phyloP scores from a whole-genome alignment of 2,888 invertebrate genomes.

The Pediacus dermestoides region DNA sequence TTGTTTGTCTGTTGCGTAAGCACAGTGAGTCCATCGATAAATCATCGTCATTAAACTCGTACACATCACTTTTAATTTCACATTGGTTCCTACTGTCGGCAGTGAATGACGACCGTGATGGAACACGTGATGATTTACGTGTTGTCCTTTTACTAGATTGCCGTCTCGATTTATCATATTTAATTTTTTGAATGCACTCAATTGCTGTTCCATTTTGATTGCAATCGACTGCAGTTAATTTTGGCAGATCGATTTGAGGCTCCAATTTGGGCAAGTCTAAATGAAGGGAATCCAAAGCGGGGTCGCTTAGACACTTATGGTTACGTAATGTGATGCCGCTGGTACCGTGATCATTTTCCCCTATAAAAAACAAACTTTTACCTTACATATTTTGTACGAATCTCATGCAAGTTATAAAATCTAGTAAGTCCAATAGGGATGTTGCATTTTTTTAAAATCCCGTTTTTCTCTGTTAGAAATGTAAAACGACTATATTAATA shows the following conservation, averaged over 20 bases:
- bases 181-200: constrained; percentile 17
- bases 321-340: constrained; percentile 60
- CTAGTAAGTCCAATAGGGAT: no score
- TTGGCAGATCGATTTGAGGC: no score
- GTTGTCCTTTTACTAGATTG: constrained; percentile 12
- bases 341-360: constrained; percentile 16
- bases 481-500: no score
- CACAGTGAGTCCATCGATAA: constrained; percentile 20
- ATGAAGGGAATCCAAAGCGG: constrained; percentile 16
- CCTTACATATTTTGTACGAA: constrained; percentile 11
- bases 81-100: constrained; percentile 9
- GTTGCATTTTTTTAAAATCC: no score
- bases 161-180: constrained; percentile 7
- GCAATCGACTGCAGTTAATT: no score
- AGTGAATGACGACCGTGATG: neutral
- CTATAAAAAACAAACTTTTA: neutral
- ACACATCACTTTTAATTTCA: constrained; percentile 49
- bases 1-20: constrained; percentile 24
- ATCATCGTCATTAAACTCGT: constrained; percentile 37
- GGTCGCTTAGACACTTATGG: constrained; percentile 55
- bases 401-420: no score
- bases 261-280: constrained; percentile 14
- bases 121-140: constrained; percentile 11
- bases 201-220: constrained; percentile 32
- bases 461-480: no score